Base-by-base conservation (phyloP, 2,113 vertebrate genomes). In the Nesoenas mayeri region DNA sequence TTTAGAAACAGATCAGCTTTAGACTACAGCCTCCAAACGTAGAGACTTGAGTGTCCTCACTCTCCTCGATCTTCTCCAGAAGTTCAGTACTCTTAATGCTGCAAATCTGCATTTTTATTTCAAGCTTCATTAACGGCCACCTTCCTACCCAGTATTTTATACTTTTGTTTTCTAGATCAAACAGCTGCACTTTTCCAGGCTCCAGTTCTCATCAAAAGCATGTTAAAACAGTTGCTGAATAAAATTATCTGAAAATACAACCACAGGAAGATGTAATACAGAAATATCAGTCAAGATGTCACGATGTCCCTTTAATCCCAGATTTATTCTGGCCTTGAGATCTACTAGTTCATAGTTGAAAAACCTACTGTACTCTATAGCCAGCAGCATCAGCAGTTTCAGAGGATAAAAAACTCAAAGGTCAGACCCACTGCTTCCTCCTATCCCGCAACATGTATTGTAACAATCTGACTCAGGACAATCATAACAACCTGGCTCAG, bases 401-500 rank as follows among this genome's bases (percentile, higher is more conserved):
- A 78, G 88, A 96, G 96, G 96, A 96, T 97, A 97, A 97, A 80
- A 75, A 97, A 96, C 60, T 97, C 96, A 97, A 96, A 97, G 97
- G 79, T 97, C 96, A 95, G 69, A 64, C 88, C 74, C 75, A 78
- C 57, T 50, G 75, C 48, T 93, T 90, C 92, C 93, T 79, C 67
- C 89, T 96, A 60, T 78, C 53, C 86, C 21, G 5, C 70, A 83
- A 78, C 6, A 56, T 22, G 58, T n/a, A 89, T 73, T 90, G 65
- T 96, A 93, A 96, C 91, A 92, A 81, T 67, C 91, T 96, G 89
- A 95, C 73, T 83, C 92, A 92, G 88, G 83, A 94, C 34, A 92
- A 67, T 61, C 8, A 4, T 92, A 92, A 93, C 88, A 96, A 89
- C 64, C 89, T 96, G 91, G 87, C 58, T 74, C 91, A 84, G 48